Base-by-base conservation (phyloP, 1,140 invertebrate genomes). In the Heliconius hermathena region DNA sequence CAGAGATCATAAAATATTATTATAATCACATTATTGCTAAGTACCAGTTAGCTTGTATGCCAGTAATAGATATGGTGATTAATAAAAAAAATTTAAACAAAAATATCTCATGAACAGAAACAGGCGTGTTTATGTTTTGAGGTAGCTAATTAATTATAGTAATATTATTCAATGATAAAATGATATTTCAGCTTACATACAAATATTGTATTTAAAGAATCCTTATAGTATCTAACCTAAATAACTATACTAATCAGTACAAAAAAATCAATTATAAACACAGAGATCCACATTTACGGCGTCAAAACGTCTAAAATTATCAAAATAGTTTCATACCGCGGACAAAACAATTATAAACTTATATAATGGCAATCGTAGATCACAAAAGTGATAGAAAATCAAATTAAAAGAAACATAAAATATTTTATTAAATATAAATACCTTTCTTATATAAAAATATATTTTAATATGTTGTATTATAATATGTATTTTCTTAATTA, bases 201-300 rank as follows among this genome's bases (percentile, higher is more conserved):
- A 66, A 66, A 66, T 66, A 66, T 66, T 6, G 60, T 66, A 66
- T 13, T 66, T 20, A 66, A 66, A 29, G 8, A 22, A 66, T 11
- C 3, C 60, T 66, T 66, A 26, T 13, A 26, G 26, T 66, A 66
- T 3, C 60, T 13, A 26, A 3, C 9, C 60, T 66, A 66, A 66
- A 29, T 26, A 29, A 26, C 60, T 66, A 66, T 66, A 66, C 60
- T 66, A 66, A 29, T 66, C 60, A 66, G 60, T 66, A 66, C 60
- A 29, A 66, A 66, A 26, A 26, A 29, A 13, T 66, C 13, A 66
- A 66, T 29, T 18, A 29, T 66, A 66, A 11, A 29, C 60, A 66
- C 11, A 71, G 66, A 66, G 26, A 16, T 71, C 60, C 22, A 36
- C 33, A 60, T 16, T 26, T 13, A 66, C 26, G 60, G 26, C 26